Evolutionary conservation across 2,888 invertebrate species (phyloP).

Genomic region (Ceraclea dissimilis): DNA sequence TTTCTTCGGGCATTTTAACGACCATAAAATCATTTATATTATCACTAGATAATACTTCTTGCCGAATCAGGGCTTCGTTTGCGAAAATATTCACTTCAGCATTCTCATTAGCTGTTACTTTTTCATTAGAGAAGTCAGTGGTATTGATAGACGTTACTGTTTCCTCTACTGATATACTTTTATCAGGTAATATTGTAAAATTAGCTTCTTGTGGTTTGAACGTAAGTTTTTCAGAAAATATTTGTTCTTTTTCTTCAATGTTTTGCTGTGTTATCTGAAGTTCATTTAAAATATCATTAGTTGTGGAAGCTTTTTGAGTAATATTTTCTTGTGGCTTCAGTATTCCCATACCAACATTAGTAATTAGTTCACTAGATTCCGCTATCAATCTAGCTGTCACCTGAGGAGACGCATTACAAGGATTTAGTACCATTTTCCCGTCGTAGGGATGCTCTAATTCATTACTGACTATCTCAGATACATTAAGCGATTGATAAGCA

Average conservation of each 20-base stretch:
- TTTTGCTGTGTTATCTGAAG: slow-evolving; percentile 40
- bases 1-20: slow-evolving; percentile 30
- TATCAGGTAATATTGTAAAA: slow-evolving; percentile 32
- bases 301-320: slow-evolving; percentile 31
- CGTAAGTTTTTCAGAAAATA: slow-evolving; percentile 29
- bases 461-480: slow-evolving; percentile 26
- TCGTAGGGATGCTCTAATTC: slow-evolving; percentile 31
- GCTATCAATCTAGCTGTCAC: slow-evolving; percentile 47
- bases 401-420: slow-evolving; percentile 37
- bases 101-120: slow-evolving; percentile 32
- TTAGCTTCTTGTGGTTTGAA: slow-evolving; percentile 34
- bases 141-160: slow-evolving; percentile 42
- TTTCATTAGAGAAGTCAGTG: slow-evolving; percentile 30
- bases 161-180: slow-evolving; percentile 48
- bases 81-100: slow-evolving; percentile 40
- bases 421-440: slow-evolving; percentile 28
- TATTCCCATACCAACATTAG: slow-evolving; percentile 38
- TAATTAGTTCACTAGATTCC: slow-evolving; percentile 41
- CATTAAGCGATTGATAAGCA: slow-evolving; percentile 17
- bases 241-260: slow-evolving; percentile 40
- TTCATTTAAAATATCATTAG: slow-evolving; percentile 34
- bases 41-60: slow-evolving; percentile 46
- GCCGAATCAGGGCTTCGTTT: slow-evolving; percentile 51
- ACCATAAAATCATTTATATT: slow-evolving; percentile 41
- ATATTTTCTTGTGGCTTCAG: slow-evolving; percentile 35